Base-by-base conservation (phyloP, 2,797 vertebrate species). In the Leuciscus waleckii region DNA sequence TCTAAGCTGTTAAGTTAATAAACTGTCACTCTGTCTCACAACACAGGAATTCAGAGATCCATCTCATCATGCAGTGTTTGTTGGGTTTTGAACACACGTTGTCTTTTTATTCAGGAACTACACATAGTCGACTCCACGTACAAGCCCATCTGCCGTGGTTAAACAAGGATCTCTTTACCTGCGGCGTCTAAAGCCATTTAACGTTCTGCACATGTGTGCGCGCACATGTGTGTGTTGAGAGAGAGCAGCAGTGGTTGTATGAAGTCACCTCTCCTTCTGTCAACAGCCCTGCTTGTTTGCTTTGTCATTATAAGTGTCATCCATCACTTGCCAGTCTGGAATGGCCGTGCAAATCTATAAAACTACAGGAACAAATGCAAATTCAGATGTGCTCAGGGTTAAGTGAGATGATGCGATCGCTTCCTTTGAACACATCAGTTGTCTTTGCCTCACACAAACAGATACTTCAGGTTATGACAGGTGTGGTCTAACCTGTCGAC, bases 301-400 rank as follows among this genome's bases (percentile, higher is more conserved):
- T 93, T 90, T 93, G 93, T 93, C 92, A 93, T 93, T 92, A 92
- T 94, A 91, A 93, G 91, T 88, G 90, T 93, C 89, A 91, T 88
- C 78, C 79, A 26, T 95, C 94, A 92, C 84, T 95, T 92, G 91
- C 91, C 94, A 83, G 90, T 89, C 83, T 29, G 61, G 86, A 85
- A 84, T 83, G 84, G 67, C 9, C 41, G 43, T 77, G 70, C 82
- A 89, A 86, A 89, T 81, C 79, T 81, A 73, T 86, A 83, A 83
- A 85, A 82, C 49, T 75, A 73, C 71, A 49, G 87, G 89, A 90
- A 86, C 89, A 87, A 46, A 46, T 77, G 87, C 63, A 86, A 90
- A 87, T 61, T 78, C 85, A 82, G 82, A 89, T 56, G 84, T 82
- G 89, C 91, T 82, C 81, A 35, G 39, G 49, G 88, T 88, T 91